Evolutionary conservation across 2,888 invertebrate species (phyloP).

Genomic region (Tinea semifulvella): DNA sequence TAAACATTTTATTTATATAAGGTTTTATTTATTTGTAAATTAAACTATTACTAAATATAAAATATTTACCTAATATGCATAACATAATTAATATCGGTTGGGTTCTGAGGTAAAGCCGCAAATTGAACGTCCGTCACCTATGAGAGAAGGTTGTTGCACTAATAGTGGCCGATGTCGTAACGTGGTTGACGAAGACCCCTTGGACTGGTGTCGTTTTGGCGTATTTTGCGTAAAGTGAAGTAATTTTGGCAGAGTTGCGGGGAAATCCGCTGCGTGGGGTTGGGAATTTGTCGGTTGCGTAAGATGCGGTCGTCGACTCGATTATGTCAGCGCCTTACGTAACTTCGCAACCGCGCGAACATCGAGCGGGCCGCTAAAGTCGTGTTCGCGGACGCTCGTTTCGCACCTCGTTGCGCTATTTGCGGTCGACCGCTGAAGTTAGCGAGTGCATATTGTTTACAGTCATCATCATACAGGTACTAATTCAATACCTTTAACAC

Average conservation of each 20-base stretch:
- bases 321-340: slow-evolving; percentile 65
- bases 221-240: slow-evolving; percentile 60
- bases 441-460: slow-evolving; percentile 25
- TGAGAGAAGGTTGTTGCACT: slow-evolving; percentile 51
- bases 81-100: too few species aligned
- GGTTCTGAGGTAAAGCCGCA: background rate
- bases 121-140: slow-evolving; percentile 11
- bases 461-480: slow-evolving; percentile 4
- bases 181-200: slow-evolving; percentile 39
- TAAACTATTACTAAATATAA: too few species aligned
- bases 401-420: slow-evolving; percentile 50
- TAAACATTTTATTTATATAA: too few species aligned
- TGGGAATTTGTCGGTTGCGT: slow-evolving; percentile 59
- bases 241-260: slow-evolving; percentile 42
- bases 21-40: too few species aligned
- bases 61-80: too few species aligned
- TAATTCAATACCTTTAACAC: background rate
- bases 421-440: slow-evolving; percentile 44
- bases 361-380: slow-evolving; percentile 22
- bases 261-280: slow-evolving; percentile 49
- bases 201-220: slow-evolving; percentile 56
- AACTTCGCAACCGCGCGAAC: slow-evolving; percentile 53
- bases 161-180: slow-evolving; percentile 50
- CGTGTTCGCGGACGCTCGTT: slow-evolving; percentile 49
- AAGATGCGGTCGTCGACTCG: slow-evolving; percentile 64